These are phyloP conservation scores for Florisuga fusca DNA, from an alignment of 2,797 vertebrate species.

Conservation along the genomic window DNA sequence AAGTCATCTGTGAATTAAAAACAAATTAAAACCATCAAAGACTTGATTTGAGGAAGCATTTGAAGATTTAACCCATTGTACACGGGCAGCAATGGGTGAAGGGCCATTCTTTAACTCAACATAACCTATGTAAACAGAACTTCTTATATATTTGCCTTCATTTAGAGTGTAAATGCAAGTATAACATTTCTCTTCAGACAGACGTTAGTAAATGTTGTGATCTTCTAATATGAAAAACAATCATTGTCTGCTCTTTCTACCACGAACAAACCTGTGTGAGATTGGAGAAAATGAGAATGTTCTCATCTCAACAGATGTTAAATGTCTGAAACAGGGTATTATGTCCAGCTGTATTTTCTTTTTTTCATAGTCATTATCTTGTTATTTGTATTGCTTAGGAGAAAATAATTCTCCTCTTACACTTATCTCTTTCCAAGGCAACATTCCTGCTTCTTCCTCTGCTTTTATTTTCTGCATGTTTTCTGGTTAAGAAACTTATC, in stretches of 20 bases:
- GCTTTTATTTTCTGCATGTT: not conserved
- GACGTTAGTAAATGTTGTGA: not conserved
- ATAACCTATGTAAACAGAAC: not conserved
- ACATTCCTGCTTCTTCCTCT: not conserved
- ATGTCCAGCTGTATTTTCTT: not conserved
- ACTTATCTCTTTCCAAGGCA: not conserved
- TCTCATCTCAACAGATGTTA: not conserved
- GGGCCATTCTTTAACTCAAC: not conserved
- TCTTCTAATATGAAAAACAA: not conserved
- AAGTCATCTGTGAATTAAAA: not conserved
- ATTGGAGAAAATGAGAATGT: not conserved
- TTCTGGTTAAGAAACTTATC: not conserved
- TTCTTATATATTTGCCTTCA: not conserved
- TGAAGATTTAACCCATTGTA: not conserved
- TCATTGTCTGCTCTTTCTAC: not conserved
- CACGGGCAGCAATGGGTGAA: not conserved
- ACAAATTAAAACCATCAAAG: not conserved
- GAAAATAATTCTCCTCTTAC: not conserved
- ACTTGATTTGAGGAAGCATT: not conserved
- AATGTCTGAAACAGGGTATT: not conserved
- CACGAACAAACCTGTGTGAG: not conserved
- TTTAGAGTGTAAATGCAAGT: not conserved
- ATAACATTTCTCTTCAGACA: not conserved
- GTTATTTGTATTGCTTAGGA: not conserved
- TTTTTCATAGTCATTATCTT: not conserved